phyloP scores from a whole-genome alignment of 2,888 invertebrate genomes.

The Sturmia bella region DNA sequence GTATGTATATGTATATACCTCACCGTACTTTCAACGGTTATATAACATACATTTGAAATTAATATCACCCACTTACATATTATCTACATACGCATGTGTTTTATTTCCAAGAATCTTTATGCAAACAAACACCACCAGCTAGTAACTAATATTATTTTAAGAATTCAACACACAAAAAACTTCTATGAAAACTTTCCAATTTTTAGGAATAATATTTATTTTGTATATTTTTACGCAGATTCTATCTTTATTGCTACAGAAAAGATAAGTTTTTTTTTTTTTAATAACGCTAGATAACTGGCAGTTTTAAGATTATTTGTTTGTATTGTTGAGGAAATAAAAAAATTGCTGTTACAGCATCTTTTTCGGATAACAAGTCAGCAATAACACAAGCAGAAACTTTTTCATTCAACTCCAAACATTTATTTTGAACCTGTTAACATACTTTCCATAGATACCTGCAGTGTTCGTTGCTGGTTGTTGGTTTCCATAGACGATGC shows the following conservation, averaged over 20 bases:
- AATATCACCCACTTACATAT: no score
- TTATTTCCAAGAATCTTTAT: no score
- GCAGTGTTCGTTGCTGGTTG: not conserved
- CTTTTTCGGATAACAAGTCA: not conserved
- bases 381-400: not conserved
- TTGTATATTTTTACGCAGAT: not conserved
- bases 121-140: no score
- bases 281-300: not conserved
- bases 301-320: conserved; percentile 23
- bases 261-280: not conserved
- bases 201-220: not conserved
- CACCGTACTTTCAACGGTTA: no score
- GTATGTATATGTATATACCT: no score
- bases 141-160: no score
- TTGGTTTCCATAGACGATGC: not conserved
- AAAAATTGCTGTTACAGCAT: conserved; percentile 7
- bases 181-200: no score
- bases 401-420: not conserved
- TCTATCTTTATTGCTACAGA: not conserved
- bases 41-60: no score
- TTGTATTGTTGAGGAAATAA: not conserved
- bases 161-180: no score
- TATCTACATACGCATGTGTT: no score
- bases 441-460: no score
- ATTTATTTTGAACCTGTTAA: not conserved